Evolutionary conservation across 1,140 invertebrate species (phyloP).

Genomic region (Ctenoplectra terminalis): DNA sequence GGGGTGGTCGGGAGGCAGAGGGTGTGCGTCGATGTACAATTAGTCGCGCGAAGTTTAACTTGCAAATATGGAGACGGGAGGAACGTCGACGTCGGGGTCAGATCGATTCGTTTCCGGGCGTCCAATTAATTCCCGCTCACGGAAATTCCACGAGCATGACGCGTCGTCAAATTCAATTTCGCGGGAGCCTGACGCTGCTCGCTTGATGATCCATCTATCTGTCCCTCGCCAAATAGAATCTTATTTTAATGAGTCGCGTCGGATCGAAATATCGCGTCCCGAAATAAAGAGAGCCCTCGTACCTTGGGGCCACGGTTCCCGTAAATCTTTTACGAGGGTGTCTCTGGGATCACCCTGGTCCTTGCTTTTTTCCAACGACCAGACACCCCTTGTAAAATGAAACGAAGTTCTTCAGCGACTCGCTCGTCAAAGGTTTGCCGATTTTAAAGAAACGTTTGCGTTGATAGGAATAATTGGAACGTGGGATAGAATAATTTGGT

Average conservation of each 20-base stretch:
- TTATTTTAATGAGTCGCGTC: constrained; percentile 38
- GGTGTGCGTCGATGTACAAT: constrained; percentile 16
- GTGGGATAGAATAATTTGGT: too few relatives aligned
- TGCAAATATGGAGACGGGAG: constrained; percentile 40
- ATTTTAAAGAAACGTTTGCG: too few relatives aligned
- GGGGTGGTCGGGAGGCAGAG: not conserved
- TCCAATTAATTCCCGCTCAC: constrained; percentile 52
- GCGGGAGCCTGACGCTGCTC: not conserved
- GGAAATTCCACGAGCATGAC: constrained; percentile 46
- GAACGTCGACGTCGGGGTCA: not conserved
- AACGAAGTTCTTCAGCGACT: too few relatives aligned
- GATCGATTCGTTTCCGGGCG: constrained; percentile 15
- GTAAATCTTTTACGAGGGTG: constrained; percentile 8
- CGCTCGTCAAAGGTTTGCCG: too few relatives aligned
- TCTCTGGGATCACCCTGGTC: too few relatives aligned
- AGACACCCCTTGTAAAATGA: too few relatives aligned
- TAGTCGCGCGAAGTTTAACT: constrained; percentile 45
- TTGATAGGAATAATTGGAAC: too few relatives aligned
- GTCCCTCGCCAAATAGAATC: constrained; percentile 9
- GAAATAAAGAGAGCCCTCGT: constrained; percentile 10
- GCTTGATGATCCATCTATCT: not conserved
- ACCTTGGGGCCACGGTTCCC: not conserved
- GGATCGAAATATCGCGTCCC: constrained; percentile 20
- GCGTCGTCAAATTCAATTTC: constrained; percentile 50
- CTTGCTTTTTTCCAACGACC: too few relatives aligned